A percentile compares a stretch with the other conserved stretches of the same genome.
Evolutionary conservation across 2,797 vertebrate genomes (phyloP).

Genomic region (Cossypha dichroa): DNA sequence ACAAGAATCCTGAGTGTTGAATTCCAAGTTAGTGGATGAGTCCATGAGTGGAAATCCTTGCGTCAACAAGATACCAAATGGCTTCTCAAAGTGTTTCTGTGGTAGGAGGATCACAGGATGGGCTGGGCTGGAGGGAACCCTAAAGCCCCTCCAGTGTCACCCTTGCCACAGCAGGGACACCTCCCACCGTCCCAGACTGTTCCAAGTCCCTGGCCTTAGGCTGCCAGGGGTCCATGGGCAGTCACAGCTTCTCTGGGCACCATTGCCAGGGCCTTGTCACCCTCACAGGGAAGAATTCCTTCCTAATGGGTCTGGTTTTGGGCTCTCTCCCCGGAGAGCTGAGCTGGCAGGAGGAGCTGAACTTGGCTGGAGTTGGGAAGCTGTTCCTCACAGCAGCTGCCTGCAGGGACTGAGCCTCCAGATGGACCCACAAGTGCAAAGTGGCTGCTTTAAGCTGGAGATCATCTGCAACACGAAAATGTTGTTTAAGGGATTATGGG

Average conservation of each 20-base stretch:
- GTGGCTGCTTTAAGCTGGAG: neutral
- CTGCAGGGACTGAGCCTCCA: neutral
- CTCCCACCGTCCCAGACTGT: neutral
- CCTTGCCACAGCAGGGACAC: neutral
- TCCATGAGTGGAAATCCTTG: neutral
- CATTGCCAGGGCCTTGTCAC: neutral
- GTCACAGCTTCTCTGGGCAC: neutral
- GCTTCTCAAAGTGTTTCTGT: neutral
- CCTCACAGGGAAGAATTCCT: neutral
- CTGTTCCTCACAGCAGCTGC: neutral
- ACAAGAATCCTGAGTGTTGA: neutral
- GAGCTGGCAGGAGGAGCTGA: neutral
- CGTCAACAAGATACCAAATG: neutral
- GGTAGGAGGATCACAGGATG: neutral
- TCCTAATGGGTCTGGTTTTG: neutral
- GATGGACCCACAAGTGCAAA: neutral
- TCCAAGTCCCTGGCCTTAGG: neutral
- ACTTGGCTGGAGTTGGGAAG: neutral
- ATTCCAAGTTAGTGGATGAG: neutral
- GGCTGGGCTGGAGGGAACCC: neutral
- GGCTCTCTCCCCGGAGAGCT: neutral
- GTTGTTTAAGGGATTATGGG: neutral
- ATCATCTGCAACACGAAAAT: neutral
- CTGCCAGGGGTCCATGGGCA: neutral
- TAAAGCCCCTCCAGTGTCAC: neutral